Percentiles rank a stretch among this genome's conserved stretches.
Conservation (phyloP, 2,113 vertebrate genomes). For the Laterallus jamaicensis region DNA sequence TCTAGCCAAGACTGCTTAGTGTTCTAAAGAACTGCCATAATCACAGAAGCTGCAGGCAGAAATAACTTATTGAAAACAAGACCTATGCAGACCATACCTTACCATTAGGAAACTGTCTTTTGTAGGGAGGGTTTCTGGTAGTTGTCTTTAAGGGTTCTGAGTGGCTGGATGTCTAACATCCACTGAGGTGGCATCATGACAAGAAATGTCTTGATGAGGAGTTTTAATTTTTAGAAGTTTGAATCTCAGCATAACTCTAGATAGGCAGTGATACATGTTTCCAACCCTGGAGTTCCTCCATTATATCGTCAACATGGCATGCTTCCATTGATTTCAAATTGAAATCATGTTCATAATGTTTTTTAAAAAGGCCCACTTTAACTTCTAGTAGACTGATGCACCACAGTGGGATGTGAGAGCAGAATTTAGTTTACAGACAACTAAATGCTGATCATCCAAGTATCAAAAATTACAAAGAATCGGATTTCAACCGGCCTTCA, state of each 20-base stretch:
- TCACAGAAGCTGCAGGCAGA: slow-evolving; percentile 40
- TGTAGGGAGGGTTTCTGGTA: accelerated
- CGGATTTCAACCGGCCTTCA: neutral
- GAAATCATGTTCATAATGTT: neutral
- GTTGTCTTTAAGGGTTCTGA: neutral
- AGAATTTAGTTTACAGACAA: neutral
- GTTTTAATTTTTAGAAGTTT: neutral
- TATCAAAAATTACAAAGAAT: neutral
- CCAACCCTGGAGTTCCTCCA: neutral
- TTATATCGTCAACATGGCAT: neutral
- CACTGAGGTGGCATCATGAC: neutral
- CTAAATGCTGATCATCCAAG: neutral
- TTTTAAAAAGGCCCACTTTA: neutral
- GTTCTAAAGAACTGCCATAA: slow-evolving; percentile 16
- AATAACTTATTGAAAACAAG: slow-evolving; percentile 27
- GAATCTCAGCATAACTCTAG: neutral
- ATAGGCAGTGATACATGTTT: neutral
- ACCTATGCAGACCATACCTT: neutral
- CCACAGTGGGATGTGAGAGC: neutral
- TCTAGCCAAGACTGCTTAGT: slow-evolving; percentile 48
- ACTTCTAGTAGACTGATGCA: neutral
- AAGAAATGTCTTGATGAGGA: neutral
- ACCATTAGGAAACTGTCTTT: neutral
- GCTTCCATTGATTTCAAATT: neutral
- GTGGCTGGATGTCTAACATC: neutral